Percentiles rank a stretch among this genome's conserved stretches.
Evolutionary conservation across 1,140 invertebrate species (phyloP).

Genomic region (Pemphigus obesinymphae): DNA sequence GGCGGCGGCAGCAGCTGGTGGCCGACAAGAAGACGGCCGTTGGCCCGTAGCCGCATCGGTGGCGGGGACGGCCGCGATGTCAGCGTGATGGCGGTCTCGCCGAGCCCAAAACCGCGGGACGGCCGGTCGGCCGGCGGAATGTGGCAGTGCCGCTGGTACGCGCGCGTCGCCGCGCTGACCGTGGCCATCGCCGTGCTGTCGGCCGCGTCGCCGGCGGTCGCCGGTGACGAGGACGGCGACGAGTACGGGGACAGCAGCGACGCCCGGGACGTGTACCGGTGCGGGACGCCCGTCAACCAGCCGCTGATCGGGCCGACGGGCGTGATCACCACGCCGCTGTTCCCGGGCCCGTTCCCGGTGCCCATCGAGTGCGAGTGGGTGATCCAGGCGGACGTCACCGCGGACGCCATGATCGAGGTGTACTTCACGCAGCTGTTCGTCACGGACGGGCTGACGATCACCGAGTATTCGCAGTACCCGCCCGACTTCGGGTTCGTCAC

Average conservation of each 20-base stretch:
- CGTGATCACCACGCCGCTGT: constrained; percentile 73
- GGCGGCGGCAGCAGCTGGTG: not conserved
- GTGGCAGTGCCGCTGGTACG: not conserved
- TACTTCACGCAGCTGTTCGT: constrained; percentile 86
- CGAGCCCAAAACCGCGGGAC: not conserved
- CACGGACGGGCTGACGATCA: constrained; percentile 71
- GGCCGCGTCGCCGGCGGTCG: not conserved
- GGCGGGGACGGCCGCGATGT: not conserved
- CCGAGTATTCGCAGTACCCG: constrained; percentile 60
- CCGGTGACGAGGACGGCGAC: no score
- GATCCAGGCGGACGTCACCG: constrained; percentile 61
- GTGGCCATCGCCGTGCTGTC: no score
- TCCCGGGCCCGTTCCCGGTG: constrained; percentile 70
- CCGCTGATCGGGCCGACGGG: constrained; percentile 51
- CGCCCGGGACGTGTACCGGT: not conserved
- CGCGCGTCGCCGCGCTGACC: not conserved
- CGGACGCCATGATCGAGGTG: constrained; percentile 65
- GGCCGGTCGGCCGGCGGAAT: not conserved
- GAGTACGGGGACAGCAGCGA: not conserved
- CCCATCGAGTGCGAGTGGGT: constrained; percentile 82
- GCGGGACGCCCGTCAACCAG: not conserved
- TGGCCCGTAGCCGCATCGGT: no score
- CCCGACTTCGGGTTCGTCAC: not conserved
- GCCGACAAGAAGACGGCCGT: not conserved
- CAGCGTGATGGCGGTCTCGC: not conserved